Conservation (phyloP, 2,797 vertebrate species). For the Syndactyla subalaris region DNA sequence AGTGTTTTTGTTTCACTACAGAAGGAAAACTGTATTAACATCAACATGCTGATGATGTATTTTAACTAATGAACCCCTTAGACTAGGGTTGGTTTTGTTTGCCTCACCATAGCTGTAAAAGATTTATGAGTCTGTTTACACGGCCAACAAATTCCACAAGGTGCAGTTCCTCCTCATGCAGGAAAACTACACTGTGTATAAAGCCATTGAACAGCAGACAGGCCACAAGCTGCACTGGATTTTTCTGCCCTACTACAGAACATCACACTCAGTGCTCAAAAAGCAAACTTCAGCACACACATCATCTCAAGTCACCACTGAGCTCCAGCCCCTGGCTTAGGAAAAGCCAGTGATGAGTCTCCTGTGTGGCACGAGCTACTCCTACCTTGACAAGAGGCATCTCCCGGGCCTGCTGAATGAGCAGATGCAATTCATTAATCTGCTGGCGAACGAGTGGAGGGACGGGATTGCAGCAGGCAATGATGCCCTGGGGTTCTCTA, state of each 20-base stretch:
- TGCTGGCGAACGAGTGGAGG: constrained; percentile 95
- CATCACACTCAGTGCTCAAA: background rate
- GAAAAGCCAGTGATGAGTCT: background rate
- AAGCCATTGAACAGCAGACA: background rate
- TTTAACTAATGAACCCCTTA: background rate
- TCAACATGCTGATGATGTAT: background rate
- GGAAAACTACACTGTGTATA: background rate
- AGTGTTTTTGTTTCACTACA: background rate
- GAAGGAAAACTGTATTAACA: background rate
- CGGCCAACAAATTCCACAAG: background rate
- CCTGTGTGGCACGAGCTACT: background rate
- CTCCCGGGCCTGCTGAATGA: constrained; percentile 90
- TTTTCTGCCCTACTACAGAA: background rate
- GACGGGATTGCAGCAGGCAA: constrained; percentile 94
- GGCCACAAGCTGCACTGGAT: background rate
- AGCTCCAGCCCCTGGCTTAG: background rate
- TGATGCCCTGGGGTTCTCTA: constrained; percentile 94
- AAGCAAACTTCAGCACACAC: background rate
- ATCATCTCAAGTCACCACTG: background rate
- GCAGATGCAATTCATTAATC: constrained; percentile 90
- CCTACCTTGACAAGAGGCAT: constrained; percentile 94
- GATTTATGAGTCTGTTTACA: background rate
- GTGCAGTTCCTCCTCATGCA: background rate
- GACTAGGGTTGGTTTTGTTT: background rate
- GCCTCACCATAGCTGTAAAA: background rate